A percentile compares a stretch with the other conserved stretches of the same genome.
Evolutionary conservation across 2,888 invertebrate genomes (phyloP).

Genomic region (Bimastos eiseni): DNA sequence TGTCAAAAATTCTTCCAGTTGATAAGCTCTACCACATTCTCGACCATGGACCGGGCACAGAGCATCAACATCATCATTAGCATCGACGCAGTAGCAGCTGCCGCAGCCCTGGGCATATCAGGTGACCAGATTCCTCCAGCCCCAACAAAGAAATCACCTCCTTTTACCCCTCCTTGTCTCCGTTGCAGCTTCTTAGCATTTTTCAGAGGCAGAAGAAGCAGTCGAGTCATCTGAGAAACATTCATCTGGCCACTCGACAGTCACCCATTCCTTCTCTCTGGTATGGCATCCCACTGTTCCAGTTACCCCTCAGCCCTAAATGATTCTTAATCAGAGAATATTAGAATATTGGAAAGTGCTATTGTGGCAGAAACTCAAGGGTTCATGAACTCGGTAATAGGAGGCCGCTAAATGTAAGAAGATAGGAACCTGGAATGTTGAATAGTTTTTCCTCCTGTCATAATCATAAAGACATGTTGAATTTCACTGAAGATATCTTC

Average conservation of each 20-base stretch:
- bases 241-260: neutral
- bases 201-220: neutral
- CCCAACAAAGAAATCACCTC: conserved; percentile 13
- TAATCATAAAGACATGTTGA: neutral
- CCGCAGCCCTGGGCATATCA: neutral
- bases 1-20: neutral
- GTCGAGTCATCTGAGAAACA: neutral
- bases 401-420: neutral
- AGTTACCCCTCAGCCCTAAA: neutral
- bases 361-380: neutral
- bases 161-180: neutral
- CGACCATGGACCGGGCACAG: neutral
- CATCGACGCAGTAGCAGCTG: neutral
- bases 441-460: neutral
- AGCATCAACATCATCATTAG: conserved; percentile 5
- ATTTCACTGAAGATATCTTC: neutral
- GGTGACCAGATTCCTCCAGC: neutral
- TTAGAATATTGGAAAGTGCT: neutral
- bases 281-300: neutral
- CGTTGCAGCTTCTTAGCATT: neutral
- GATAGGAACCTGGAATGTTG: neutral
- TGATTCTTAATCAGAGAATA: neutral
- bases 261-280: neutral
- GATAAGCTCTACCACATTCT: neutral
- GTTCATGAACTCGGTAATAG: neutral